Conservation (phyloP, 2,113 vertebrate species). For the Cololabis saira region DNA sequence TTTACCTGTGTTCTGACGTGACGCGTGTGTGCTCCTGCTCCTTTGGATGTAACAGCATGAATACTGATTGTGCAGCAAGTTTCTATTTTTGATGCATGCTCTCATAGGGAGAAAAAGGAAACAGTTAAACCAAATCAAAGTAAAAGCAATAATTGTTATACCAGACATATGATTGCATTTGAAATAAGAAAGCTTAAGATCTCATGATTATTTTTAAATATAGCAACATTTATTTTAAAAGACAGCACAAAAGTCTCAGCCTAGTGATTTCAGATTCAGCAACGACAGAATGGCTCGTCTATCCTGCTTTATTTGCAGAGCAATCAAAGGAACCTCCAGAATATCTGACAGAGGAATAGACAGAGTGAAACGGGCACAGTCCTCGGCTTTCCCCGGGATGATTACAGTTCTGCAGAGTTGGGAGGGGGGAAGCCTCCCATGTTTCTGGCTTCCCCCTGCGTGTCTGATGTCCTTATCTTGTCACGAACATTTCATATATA, state of each 20-base stretch:
- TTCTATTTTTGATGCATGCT: conserved; percentile 2
- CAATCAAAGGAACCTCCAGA: conserved; percentile 30
- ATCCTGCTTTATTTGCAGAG: conserved; percentile 14
- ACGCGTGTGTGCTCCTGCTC: too few relatives aligned
- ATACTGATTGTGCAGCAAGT: conserved; percentile 13
- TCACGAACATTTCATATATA: not conserved
- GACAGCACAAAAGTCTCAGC: not conserved
- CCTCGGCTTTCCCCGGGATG: conserved; percentile 38
- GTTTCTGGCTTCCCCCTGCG: conserved; percentile 20
- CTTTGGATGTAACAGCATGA: not conserved
- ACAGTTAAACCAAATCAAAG: not conserved
- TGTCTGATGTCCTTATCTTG: not conserved
- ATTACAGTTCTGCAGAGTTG: conserved; percentile 22
- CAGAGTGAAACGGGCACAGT: conserved; percentile 28
- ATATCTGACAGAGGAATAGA: conserved; percentile 43
- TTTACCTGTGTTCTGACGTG: conserved; percentile 48
- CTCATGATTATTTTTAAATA: not conserved
- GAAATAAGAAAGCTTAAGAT: not conserved
- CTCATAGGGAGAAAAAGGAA: not conserved
- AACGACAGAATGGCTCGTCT: conserved; percentile 38
- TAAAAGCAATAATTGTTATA: not conserved
- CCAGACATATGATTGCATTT: not conserved
- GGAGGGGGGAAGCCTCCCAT: conserved; percentile 38
- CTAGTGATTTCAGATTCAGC: conserved; percentile 1
- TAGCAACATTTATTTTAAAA: not conserved